phyloP scores from a whole-genome alignment of 2,797 vertebrate species.

The Syngnathus acus region DNA sequence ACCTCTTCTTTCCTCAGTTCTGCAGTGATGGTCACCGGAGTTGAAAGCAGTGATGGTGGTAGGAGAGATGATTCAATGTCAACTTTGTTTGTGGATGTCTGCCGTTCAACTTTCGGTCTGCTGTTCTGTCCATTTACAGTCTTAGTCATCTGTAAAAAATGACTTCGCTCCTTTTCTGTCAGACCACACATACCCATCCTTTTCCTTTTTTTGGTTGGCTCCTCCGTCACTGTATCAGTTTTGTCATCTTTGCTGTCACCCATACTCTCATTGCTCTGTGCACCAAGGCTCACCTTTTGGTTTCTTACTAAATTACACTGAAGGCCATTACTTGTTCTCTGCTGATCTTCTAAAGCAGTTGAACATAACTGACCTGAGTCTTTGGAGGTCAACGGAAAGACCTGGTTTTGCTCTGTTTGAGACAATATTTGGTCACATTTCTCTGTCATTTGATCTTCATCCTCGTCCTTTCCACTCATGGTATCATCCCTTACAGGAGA shows the following conservation, averaged over 20 bases:
- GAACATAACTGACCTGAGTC: background rate
- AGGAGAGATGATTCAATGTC: background rate
- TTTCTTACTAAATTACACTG: constrained; percentile 16
- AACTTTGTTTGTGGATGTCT: constrained; percentile 1
- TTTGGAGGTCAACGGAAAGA: background rate
- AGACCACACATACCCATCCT: constrained; percentile 64
- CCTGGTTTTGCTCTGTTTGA: constrained; percentile 10
- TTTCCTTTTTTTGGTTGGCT: constrained; percentile 50
- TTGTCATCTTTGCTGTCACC: constrained; percentile 14
- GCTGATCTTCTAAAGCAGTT: constrained; percentile 10
- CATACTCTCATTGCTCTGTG: background rate
- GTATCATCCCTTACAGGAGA: constrained; percentile 8
- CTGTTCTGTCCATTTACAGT: constrained; percentile 8
- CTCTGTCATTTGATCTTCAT: constrained; percentile 9
- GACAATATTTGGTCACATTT: constrained; percentile 4
- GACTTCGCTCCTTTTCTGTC: constrained; percentile 50
- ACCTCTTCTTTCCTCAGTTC: constrained; percentile 9
- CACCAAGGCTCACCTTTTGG: constrained; percentile 8
- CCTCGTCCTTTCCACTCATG: constrained; percentile 1
- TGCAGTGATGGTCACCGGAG: background rate
- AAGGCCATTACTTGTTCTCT: background rate
- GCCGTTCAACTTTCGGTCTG: constrained; percentile 9
- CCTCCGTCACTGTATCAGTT: constrained; percentile 4
- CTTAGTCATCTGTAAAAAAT: constrained; percentile 29
- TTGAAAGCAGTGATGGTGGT: constrained; percentile 4